Conservation (phyloP, 1,140 invertebrate genomes). For the Apis florea region DNA sequence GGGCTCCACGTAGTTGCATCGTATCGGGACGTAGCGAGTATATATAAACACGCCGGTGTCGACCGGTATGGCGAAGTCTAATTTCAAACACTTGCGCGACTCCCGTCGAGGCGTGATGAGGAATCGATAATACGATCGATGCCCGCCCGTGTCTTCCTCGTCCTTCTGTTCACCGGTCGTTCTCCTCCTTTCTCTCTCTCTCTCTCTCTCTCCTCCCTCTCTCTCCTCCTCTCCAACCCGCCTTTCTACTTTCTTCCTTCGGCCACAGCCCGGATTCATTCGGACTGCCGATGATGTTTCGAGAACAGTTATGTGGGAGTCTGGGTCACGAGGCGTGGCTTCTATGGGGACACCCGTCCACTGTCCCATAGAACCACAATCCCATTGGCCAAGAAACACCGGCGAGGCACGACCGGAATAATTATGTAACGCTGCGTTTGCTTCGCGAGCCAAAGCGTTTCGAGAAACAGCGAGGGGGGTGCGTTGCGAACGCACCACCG, state of each 20-base stretch:
- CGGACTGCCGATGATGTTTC: constrained; percentile 72
- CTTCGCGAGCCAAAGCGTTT: constrained; percentile 45
- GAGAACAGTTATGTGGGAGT: constrained; percentile 80
- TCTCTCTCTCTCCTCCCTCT: constrained; percentile 34
- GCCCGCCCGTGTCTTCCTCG: constrained; percentile 28
- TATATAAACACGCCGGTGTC: constrained; percentile 27
- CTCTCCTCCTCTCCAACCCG: constrained; percentile 25
- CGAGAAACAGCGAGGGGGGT: constrained; percentile 48
- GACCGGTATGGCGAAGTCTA: constrained; percentile 43
- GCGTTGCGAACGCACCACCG: constrained; percentile 27
- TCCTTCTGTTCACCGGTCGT: constrained; percentile 27
- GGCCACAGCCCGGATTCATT: constrained; percentile 64
- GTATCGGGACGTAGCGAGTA: neutral
- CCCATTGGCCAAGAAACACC: constrained; percentile 80
- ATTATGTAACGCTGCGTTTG: constrained; percentile 75
- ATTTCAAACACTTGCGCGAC: constrained; percentile 49
- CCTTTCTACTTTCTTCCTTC: constrained; percentile 66
- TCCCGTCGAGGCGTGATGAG: constrained; percentile 38
- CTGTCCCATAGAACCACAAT: constrained; percentile 80
- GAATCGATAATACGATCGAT: constrained; percentile 55
- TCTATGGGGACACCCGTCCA: constrained; percentile 73
- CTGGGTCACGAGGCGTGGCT: constrained; percentile 81
- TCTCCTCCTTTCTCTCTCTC: neutral
- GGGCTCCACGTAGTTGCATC: neutral
- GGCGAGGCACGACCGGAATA: constrained; percentile 76